phyloP scores from a whole-genome alignment of 2,113 vertebrate species.

The Nerophis ophidion region DNA sequence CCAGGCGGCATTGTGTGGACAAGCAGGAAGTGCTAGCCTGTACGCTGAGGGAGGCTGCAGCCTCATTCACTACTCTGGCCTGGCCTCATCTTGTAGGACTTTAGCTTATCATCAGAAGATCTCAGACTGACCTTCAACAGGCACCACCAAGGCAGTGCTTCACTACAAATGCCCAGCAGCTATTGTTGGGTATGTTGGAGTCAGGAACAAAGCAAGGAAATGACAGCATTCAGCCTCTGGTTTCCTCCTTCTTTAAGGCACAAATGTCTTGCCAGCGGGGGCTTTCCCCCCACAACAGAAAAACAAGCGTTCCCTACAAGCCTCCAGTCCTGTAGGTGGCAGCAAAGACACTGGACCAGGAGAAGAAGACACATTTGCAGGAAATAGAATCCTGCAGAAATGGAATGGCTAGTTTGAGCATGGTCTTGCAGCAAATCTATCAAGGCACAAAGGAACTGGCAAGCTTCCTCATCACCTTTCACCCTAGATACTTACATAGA shows the following conservation, averaged over 20 bases:
- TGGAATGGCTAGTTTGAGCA: neutral
- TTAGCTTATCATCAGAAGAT: neutral
- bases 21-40: slow-evolving; percentile 13
- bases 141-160: slow-evolving; percentile 23
- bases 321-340: too few relatives aligned
- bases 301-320: too few relatives aligned
- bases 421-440: neutral
- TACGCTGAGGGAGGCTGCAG: too few relatives aligned
- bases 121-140: neutral
- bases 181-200: slow-evolving; percentile 44
- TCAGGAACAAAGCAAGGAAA: slow-evolving; percentile 60
- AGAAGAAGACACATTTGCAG: neutral
- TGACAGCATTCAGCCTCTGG: slow-evolving; percentile 16
- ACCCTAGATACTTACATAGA: too few relatives aligned
- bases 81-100: slow-evolving; percentile 4
- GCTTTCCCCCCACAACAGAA: too few relatives aligned
- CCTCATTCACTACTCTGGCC: slow-evolving; percentile 33
- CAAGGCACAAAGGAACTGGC: too few relatives aligned
- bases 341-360: too few relatives aligned
- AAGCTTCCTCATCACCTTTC: too few relatives aligned
- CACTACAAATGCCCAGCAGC: slow-evolving; percentile 30
- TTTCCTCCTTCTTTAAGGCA: neutral
- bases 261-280: too few relatives aligned
- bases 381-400: neutral
- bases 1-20: slow-evolving; percentile 19